Evolutionary conservation across 2,797 vertebrate species (phyloP), one percentile per base, ranked within the genome.

Genomic region (Aphelocoma californica): DNA sequence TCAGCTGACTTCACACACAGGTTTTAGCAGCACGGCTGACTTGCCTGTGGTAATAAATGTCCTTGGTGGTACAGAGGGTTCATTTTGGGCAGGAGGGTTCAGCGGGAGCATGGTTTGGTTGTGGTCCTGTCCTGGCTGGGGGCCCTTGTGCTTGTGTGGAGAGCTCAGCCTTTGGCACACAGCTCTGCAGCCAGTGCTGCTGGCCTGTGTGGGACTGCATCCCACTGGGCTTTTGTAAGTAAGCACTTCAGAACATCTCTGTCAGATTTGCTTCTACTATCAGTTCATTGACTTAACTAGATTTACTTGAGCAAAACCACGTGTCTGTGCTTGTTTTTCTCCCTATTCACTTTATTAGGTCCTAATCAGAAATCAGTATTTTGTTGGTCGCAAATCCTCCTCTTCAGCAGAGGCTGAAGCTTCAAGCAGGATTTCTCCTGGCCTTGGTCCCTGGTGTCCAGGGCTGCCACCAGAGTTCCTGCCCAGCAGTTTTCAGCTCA

Each of bases 51-150:
- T 54, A 38, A 18, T 19, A 31, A 61, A 36, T 26, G n/a, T 58
- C 56, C 14, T n/a, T 29, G 19, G n/a, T 23, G 48, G 12, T 56
- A 7, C 1, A 3, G 32, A 29, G 81, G 32, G 50, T 6, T 34
- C 40, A 23, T 56, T 45, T 36, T 36, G 81, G 57, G 62, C 58
- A 53, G 62, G 57, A 75, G 66, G n/a, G 36, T 70, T 28, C 28
- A 18, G 38, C 1, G 2, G 40, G 50, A n/a, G 32, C 1, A 0
- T 4, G 14, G n/a, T n/a, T 53, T 8, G 3, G 26, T 5, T 42
- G 28, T 51, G 85, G 11, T 57, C 6, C 50, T 64, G 15, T 3
- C 54, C n/a, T 51, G 48, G 10, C 1, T 14, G 51, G 44, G 47
- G 23, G 10, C 31, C 29, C 9, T 18, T 9, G 42, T 50, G 13